These are phyloP conservation scores for Catharus minimus DNA, from an alignment of 2,113 vertebrate species.

Conservation along the genomic window DNA sequence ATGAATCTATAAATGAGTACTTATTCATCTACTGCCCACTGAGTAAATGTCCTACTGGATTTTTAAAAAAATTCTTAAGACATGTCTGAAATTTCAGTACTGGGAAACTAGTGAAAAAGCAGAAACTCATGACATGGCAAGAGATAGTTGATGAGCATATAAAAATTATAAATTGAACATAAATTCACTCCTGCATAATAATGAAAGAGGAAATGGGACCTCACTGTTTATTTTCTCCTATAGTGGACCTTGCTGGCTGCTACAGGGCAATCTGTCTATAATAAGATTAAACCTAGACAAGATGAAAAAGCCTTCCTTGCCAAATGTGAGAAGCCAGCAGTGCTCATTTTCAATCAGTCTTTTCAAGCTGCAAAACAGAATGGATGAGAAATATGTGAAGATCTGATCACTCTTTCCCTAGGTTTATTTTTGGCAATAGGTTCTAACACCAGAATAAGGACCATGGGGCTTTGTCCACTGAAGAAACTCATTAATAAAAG, in stretches of 20 bases:
- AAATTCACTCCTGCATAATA: not conserved
- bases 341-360: not conserved
- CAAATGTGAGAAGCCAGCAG: not conserved
- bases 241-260: not conserved
- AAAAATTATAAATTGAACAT: not conserved
- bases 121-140: not conserved
- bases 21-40: not conserved
- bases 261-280: not conserved
- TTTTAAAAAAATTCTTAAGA: not conserved
- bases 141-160: not conserved
- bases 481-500: not conserved
- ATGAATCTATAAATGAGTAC: not conserved
- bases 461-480: not conserved
- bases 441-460: not conserved
- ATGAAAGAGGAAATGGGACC: not conserved
- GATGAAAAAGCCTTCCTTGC: not conserved
- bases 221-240: not conserved
- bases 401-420: not conserved
- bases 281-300: not conserved
- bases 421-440: not conserved
- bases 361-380: not conserved
- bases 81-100: not conserved
- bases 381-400: not conserved
- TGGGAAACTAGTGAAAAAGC: not conserved
- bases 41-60: not conserved